A percentile compares a stretch with the other conserved stretches of the same genome.
phyloP scores from a whole-genome alignment of 2,113 vertebrate genomes.

The Probosciger aterrimus region DNA sequence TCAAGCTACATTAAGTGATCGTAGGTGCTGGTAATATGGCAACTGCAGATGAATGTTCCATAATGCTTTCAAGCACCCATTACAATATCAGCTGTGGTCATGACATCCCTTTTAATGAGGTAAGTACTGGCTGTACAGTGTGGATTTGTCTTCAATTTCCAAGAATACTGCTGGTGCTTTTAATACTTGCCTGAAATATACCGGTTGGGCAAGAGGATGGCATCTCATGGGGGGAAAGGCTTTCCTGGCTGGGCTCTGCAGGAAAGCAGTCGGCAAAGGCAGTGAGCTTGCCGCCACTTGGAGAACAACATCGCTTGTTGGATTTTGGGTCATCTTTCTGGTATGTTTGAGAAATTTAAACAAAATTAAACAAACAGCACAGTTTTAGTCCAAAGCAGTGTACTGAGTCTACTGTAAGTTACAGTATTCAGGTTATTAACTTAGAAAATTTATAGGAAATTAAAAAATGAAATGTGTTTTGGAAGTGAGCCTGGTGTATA shows the following conservation, averaged over 20 bases:
- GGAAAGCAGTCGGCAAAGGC: background rate
- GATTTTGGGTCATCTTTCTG: background rate
- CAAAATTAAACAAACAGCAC: background rate
- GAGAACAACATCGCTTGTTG: background rate
- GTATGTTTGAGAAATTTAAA: background rate
- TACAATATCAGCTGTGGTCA: background rate
- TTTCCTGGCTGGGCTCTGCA: background rate
- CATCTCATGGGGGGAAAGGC: background rate
- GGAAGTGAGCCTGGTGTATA: background rate
- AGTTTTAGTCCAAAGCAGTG: background rate
- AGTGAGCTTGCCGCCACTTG: background rate
- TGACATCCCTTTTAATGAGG: background rate
- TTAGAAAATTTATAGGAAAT: background rate
- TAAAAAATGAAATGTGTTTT: background rate
- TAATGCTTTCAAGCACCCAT: background rate
- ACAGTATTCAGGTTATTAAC: background rate
- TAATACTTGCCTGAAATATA: background rate
- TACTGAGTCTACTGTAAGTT: background rate
- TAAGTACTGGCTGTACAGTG: background rate
- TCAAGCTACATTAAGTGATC: background rate
- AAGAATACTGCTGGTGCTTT: background rate
- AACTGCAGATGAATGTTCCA: background rate
- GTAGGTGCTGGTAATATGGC: background rate
- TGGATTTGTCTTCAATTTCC: background rate
- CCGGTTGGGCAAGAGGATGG: background rate